A percentile compares a stretch with the other conserved stretches of the same genome.
These are phyloP conservation scores for Euproctis similis DNA, from an alignment of 2,888 invertebrate species.

Conservation along the genomic window DNA sequence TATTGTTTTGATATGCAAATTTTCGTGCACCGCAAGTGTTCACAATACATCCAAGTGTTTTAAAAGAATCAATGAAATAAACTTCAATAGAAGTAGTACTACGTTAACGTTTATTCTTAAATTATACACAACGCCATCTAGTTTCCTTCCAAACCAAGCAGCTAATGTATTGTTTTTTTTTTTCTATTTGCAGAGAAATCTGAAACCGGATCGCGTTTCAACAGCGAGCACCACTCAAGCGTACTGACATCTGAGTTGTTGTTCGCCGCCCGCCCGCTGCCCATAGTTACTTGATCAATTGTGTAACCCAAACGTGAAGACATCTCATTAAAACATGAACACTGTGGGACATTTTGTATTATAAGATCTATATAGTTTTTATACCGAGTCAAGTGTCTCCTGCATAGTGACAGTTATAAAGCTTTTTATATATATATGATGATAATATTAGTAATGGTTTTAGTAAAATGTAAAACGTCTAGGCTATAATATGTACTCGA, in stretches of 20 bases:
- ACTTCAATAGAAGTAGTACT: too few relatives aligned
- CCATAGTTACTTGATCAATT: slow-evolving; percentile 38
- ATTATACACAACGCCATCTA: too few relatives aligned
- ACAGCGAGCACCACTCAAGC: slow-evolving; percentile 67
- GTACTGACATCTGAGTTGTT: slow-evolving; percentile 61
- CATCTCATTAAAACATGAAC: too few relatives aligned
- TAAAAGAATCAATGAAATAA: too few relatives aligned
- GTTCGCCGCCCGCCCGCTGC: slow-evolving; percentile 54
- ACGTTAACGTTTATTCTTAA: too few relatives aligned
- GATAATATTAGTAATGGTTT: slow-evolving; percentile 3
- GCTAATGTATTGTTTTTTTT: too few relatives aligned
- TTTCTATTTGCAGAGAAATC: slow-evolving; percentile 49
- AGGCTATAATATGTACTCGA: slow-evolving; percentile 26
- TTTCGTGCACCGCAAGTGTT: too few relatives aligned
- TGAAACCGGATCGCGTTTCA: slow-evolving; percentile 60
- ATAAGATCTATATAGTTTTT: slow-evolving; percentile 40
- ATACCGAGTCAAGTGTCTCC: slow-evolving; percentile 40
- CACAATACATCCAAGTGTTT: too few relatives aligned
- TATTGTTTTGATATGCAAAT: too few relatives aligned
- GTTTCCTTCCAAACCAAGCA: too few relatives aligned
- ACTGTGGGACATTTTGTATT: slow-evolving; percentile 32
- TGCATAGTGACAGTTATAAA: slow-evolving; percentile 40
- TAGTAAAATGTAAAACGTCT: too few relatives aligned
- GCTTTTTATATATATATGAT: slow-evolving; percentile 42
- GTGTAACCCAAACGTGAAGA: slow-evolving; percentile 29